Percentiles rank a stretch among this genome's conserved stretches.
Conservation (phyloP, 2,113 vertebrate genomes). For the Mobula birostris region DNA sequence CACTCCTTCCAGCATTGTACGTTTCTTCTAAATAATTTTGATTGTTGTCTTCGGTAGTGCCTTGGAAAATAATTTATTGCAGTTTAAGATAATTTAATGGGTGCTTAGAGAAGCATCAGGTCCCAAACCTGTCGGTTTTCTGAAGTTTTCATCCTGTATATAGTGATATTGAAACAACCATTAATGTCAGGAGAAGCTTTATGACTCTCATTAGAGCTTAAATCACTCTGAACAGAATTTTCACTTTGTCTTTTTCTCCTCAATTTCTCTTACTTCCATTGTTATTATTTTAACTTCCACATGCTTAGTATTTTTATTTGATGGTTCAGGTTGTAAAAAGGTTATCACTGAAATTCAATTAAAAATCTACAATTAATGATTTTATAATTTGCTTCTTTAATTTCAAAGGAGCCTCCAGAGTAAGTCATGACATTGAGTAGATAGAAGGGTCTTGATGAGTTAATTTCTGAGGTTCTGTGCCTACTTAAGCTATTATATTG, state of each 20-base stretch:
- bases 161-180: neutral
- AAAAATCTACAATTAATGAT: neutral
- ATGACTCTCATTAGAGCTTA: slow-evolving; percentile 11
- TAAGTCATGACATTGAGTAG: neutral
- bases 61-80: slow-evolving; percentile 13
- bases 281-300: neutral
- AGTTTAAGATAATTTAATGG: slow-evolving; percentile 8
- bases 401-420: neutral
- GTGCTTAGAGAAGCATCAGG: neutral
- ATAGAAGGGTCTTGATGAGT: neutral
- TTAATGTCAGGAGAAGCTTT: slow-evolving; percentile 24
- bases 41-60: neutral
- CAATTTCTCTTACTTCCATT: neutral
- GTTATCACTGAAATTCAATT: neutral
- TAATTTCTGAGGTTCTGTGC: neutral
- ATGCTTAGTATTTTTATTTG: neutral
- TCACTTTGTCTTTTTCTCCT: neutral
- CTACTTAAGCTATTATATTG: neutral
- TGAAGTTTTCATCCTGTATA: neutral
- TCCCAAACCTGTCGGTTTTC: neutral
- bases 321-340: neutral
- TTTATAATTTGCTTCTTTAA: neutral
- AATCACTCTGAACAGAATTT: neutral
- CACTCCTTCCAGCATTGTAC: neutral
- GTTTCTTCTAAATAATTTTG: neutral